Base-by-base conservation (phyloP, 1,140 invertebrate genomes). In the Propsilocerus akamusi region DNA sequence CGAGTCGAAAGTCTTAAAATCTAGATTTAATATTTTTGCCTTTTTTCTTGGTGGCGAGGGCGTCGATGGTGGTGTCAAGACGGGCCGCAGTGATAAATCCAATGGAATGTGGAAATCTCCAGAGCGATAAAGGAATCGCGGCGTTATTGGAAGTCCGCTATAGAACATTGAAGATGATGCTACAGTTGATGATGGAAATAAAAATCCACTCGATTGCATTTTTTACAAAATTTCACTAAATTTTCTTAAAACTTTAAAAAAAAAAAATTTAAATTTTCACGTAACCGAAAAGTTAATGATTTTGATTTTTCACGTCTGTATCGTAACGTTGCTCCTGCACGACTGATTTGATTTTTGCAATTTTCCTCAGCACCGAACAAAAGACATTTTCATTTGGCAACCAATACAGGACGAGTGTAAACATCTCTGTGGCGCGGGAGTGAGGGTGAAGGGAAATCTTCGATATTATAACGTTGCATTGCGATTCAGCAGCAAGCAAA, bases 61-160 rank as follows among this genome's bases (percentile, higher is more conserved):
- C 14, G 73, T 76, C 49, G 73, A 74, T n/a, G 73, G 73, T 17
- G 73, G 73, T 22, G 73, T 76, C 47, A 76, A 71, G 52, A 66
- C 65, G 11, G 64, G 65, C 26, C 66, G 58, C 5, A 74, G 51
- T 24, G 72, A 74, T 14, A 76, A 58, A 52, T 76, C 73, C 20
- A 76, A 57, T 6, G 73, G 73, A 41, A 41, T 41, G 17, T n/a
- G n/a, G n/a, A n/a, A n/a, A n/a, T 41, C 34, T 20, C 34, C 34
- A 20, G 12, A 17, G 17, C 34, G 12, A 30, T 12, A 8, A 20
- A 20, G 34, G 22, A 30, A 41, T 41, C 34, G 5, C 22, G 34
- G 17, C 1, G 34, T n/a, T n/a, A n/a, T n/a, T n/a, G n/a, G n/a
- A n/a, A 41, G 10, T 41, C 34, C 22, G n/a, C 14, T 41, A 41